A percentile compares a stretch with the other conserved stretches of the same genome.
phyloP scores from a whole-genome alignment of 1,140 invertebrate species.

The Helicoverpa armigera region DNA sequence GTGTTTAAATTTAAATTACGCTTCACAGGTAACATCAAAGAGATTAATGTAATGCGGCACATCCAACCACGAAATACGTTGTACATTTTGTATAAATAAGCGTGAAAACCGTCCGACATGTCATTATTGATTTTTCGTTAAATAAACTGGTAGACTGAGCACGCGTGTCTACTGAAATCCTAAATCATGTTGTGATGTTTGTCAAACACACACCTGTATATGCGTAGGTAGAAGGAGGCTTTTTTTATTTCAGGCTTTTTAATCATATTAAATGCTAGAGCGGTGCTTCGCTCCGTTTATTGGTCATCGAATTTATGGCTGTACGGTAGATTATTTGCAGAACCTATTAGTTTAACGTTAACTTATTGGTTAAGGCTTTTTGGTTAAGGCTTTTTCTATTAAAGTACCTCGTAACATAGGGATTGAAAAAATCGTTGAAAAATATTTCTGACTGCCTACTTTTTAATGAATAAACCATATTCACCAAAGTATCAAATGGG shows the following conservation, averaged over 20 bases:
- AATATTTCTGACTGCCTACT: too few species aligned
- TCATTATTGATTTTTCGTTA: conserved; percentile 41
- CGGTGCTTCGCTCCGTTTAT: neutral
- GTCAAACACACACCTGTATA: conserved; percentile 9
- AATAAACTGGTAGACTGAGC: conserved; percentile 31
- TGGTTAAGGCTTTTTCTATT: neutral
- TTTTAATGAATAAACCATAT: too few species aligned
- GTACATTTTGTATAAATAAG: conserved; percentile 33
- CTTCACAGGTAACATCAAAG: conserved; percentile 54
- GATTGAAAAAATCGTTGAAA: too few species aligned
- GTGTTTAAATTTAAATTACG: conserved; percentile 55
- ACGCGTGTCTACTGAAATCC: conserved; percentile 33
- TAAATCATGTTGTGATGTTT: conserved; percentile 22
- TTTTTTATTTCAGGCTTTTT: neutral
- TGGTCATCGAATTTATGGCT: neutral
- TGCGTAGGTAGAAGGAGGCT: neutral
- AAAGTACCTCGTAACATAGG: too few species aligned
- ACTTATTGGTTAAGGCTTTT: neutral
- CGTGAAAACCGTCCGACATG: conserved; percentile 26
- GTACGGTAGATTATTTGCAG: too few species aligned
- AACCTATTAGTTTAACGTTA: too few species aligned
- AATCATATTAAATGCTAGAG: conserved; percentile 13
- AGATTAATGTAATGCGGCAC: conserved; percentile 46
- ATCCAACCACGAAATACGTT: conserved; percentile 36
- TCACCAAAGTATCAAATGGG: neutral